Evolutionary conservation across 2,797 vertebrate genomes (phyloP), one percentile per base, ranked within the genome.

Genomic region (Lophius americanus): DNA sequence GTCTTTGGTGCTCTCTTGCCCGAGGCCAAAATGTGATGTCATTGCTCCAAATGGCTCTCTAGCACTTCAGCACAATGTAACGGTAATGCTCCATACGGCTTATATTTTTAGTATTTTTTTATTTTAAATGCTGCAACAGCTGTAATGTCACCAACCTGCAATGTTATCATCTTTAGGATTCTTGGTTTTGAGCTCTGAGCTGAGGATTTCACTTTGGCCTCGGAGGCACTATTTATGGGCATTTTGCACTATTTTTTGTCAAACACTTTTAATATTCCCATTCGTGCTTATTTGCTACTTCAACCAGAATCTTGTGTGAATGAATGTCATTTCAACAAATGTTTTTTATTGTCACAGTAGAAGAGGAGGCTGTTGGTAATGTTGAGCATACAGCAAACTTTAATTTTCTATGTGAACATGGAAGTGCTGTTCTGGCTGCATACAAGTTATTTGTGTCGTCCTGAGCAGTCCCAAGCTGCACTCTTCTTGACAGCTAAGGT

Each of bases 381-480:
- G 1, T 68, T 60, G 64, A 23, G 48, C 6, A 10, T 59, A 10
- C 56, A 37, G 64, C 66, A 64, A 80, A 85, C 86, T 86, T 80
- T 71, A 63, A 86, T 87, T 83, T 81, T 65, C 75, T 82, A 64
- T 58, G 63, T 84, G 75, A 78, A 52, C 64, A 67, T 71, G 65
- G 75, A 68, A 46, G 81, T 44, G 47, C 55, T 47, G 42, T 53
- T 65, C 1, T 0, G 46, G 55, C 79, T 9, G 78, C 68, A 90
- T 88, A 92, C 89, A 88, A 90, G 58, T 68, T 73, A 86, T 90
- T 89, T 92, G 86, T 92, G 68, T 81, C 44, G 51, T 80, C 66
- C 69, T 55, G 73, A 82, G 68, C 54, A 47, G 81, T 87, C 76
- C 78, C 70, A 64, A 66, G 80, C 81, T 70, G 75, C 68, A 82